Percentiles rank a stretch among this genome's conserved stretches.
Conservation (phyloP, 2,888 invertebrate species). For the Phrixothrix hirtus region DNA sequence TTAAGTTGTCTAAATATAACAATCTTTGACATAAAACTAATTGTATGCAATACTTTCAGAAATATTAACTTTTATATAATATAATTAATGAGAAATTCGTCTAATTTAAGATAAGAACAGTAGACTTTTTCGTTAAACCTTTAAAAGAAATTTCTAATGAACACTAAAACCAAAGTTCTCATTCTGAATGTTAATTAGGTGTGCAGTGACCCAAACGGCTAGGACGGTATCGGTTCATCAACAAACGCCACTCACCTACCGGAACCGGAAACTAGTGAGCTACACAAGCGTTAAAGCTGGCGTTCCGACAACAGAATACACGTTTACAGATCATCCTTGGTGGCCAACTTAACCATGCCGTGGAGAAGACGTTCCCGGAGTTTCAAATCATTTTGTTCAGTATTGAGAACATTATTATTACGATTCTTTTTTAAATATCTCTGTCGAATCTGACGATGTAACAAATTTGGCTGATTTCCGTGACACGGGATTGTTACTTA, state of each 20-base stretch:
- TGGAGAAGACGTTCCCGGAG: constrained; percentile 16
- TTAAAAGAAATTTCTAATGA: constrained; percentile 23
- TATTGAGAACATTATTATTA: too few species aligned
- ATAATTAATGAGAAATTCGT: too few species aligned
- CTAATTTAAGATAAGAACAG: too few species aligned
- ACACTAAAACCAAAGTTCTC: constrained; percentile 31
- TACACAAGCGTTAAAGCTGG: constrained; percentile 52
- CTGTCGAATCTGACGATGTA: too few species aligned
- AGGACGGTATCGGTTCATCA: constrained; percentile 48
- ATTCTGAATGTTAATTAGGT: constrained; percentile 44
- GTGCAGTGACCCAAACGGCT: constrained; percentile 44
- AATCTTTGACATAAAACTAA: too few species aligned
- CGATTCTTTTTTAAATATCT: too few species aligned
- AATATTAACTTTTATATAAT: too few species aligned
- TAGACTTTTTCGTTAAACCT: too few species aligned
- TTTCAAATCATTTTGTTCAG: neutral
- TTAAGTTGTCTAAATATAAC: too few species aligned
- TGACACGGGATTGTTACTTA: too few species aligned
- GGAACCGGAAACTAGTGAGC: constrained; percentile 52
- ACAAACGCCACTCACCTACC: constrained; percentile 50
- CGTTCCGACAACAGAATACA: constrained; percentile 40
- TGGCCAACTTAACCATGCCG: constrained; percentile 49
- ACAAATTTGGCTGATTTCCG: too few species aligned
- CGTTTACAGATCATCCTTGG: constrained; percentile 42
- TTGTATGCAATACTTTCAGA: too few species aligned